Percentiles rank a stretch among this genome's conserved stretches.
Conservation (phyloP, 2,888 invertebrate genomes). For the Tetrapedia diversipes region DNA sequence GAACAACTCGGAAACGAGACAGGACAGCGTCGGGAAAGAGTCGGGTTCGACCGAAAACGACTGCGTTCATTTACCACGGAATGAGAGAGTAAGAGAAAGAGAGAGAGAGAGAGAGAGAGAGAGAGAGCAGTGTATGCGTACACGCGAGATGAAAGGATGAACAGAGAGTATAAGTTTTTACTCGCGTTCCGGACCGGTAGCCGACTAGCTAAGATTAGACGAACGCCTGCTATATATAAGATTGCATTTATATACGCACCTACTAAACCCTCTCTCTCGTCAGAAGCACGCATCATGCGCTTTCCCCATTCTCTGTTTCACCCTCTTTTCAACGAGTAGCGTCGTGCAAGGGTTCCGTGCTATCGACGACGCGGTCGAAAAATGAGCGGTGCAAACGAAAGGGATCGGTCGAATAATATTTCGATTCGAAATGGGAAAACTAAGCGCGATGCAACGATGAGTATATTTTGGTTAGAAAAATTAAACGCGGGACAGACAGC, state of each 20-base stretch:
- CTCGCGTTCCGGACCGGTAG: constrained; percentile 74
- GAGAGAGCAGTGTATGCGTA: not conserved
- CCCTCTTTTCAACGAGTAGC: too few relatives aligned
- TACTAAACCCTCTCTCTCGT: constrained; percentile 56
- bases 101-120: not conserved
- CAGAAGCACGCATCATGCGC: too few relatives aligned
- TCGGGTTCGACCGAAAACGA: not conserved
- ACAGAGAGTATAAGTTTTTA: constrained; percentile 58
- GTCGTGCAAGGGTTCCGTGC: too few relatives aligned
- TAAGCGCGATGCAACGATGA: too few relatives aligned
- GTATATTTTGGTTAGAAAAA: accelerated
- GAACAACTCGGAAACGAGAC: not conserved
- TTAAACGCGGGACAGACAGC: too few relatives aligned
- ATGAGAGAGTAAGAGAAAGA: not conserved
- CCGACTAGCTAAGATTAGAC: constrained; percentile 79
- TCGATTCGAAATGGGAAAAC: too few relatives aligned
- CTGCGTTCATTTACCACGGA: not conserved
- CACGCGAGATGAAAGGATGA: not conserved
- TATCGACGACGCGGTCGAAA: too few relatives aligned
- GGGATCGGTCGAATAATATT: too few relatives aligned
- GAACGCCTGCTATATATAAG: constrained; percentile 75
- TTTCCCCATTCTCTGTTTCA: not conserved
- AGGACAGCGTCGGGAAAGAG: not conserved
- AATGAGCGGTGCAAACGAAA: too few relatives aligned
- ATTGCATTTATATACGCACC: constrained; percentile 77